A percentile compares a stretch with the other conserved stretches of the same genome.
Evolutionary conservation across 2,797 vertebrate species (phyloP).

Genomic region (Anniella stebbinsi): DNA sequence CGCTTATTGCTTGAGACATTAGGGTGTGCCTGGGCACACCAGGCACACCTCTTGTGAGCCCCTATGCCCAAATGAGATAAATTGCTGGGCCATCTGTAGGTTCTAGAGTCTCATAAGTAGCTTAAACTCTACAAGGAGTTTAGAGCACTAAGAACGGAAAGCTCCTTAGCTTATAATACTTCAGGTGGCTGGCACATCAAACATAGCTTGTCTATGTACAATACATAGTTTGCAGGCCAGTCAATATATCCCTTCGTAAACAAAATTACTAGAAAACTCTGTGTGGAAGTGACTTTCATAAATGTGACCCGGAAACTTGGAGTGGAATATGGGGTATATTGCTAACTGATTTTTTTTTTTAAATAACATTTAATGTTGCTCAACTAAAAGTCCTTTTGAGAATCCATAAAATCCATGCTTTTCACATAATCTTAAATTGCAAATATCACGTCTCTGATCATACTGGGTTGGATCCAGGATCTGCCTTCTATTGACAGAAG

Average conservation of each 20-base stretch:
- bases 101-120: not conserved
- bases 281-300: not conserved
- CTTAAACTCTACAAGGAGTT: not conserved
- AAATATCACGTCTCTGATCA: not conserved
- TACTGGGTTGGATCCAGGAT: not conserved
- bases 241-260: not conserved
- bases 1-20: no score
- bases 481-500: not conserved
- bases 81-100: not conserved
- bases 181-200: not conserved
- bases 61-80: not conserved
- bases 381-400: not conserved
- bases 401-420: not conserved
- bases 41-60: no score
- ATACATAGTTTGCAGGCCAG: not conserved
- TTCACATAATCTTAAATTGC: not conserved
- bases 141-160: not conserved
- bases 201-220: not conserved
- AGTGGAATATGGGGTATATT: not conserved
- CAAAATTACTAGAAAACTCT: not conserved
- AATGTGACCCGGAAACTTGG: not conserved
- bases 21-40: no score
- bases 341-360: not conserved
- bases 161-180: slow-evolving; percentile 4
- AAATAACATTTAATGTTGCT: not conserved